Evolutionary conservation across 2,797 vertebrate species (phyloP), one percentile per base, ranked within the genome.

Genomic region (Decapterus maruadsi): DNA sequence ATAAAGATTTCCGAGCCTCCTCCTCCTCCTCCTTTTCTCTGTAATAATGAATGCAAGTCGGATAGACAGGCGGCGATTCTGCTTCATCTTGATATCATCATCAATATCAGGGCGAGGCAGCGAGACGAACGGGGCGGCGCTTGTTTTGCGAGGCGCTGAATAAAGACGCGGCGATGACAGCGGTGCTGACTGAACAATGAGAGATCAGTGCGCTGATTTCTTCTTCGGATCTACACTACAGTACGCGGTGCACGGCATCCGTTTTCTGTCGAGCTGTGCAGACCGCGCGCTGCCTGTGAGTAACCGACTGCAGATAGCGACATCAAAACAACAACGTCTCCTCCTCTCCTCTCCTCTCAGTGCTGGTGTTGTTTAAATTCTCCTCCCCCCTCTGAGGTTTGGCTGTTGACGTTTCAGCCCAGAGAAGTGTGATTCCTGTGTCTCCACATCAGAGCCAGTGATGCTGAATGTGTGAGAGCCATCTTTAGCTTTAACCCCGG

Each of bases 211-310:
- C 13, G 42, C 45, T 0, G 71, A 69, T 64, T 64, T 80, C 61
- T 69, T 78, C 67, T 78, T 77, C 69, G 60, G 58, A 84, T 83
- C 71, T 69, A 50, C n/a, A n/a, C n/a, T n/a, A n/a, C n/a, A n/a
- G n/a, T n/a, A n/a, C 38, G 62, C 48, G 57, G 77, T 51, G 50
- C 22, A 45, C 22, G 6, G 48, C 36, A 42, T 83, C 72, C 0
- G 40, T 77, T 78, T 26, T 64, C 75, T 48, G 60, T 71, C 17
- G 20, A 65, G 67, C 58, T 29, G 54, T 34, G 72, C 36, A 14
- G 45, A 43, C n/a, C n/a, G 26, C 11, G 14, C 48, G 57, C 59
- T 40, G 70, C 64, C 58, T 79, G 55, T 22, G 17, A 57, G 65
- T 64, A 57, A 66, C 68, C 2, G 29, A 82, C 26, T 72, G 36